Base-by-base conservation (phyloP, 2,888 invertebrate genomes). In the Syritta pipiens region DNA sequence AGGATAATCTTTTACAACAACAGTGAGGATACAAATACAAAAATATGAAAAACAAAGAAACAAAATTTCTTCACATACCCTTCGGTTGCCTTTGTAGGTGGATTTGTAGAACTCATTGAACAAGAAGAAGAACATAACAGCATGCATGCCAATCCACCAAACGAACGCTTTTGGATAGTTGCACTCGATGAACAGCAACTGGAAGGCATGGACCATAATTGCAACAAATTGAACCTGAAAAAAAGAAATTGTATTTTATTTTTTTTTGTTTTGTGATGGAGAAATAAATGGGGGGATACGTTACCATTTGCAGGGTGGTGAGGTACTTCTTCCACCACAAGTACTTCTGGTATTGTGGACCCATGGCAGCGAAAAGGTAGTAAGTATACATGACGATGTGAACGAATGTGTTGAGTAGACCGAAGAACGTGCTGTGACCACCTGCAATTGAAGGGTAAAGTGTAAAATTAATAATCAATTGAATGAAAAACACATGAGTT, bases 311-410 rank as follows among this genome's bases (percentile, higher is more conserved):
- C 84, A 97, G 91, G 53, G 93, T 93, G 20, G 97, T 97, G 86
- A 97, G 92, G 89, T 97, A 97, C 87, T 94, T 96, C 91, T 97
- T 97, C 97, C 97, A 97, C 97, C 97, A 97, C 81, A 97, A 91
- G 87, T 94, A 97, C 85, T 92, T 93, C 89, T 95, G 94, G 88
- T 95, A 92, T 55, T 91, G 91, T 4, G 97, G 97, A 71, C 98
- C 97, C 90, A 97, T 91, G 26, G 97, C 97, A 49, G 97, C 93
- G 85, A 97, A 89, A 91, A 98, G 91, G 87, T 97, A 97, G 90
- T 98, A 98, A 3, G 93, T 91, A 90, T 98, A 98, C 98, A 98
- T 98, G 83, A 98, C 91, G 84, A 98, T 94, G 90, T 98, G 98
- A n/a, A 98, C 97, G 89, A 97, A 97, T 0, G 97, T 96, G 89